A percentile compares a stretch with the other conserved stretches of the same genome.
These are phyloP conservation scores for Lissonota sp. DNA, from an alignment of 2,888 invertebrate genomes.

Conservation along the genomic window DNA sequence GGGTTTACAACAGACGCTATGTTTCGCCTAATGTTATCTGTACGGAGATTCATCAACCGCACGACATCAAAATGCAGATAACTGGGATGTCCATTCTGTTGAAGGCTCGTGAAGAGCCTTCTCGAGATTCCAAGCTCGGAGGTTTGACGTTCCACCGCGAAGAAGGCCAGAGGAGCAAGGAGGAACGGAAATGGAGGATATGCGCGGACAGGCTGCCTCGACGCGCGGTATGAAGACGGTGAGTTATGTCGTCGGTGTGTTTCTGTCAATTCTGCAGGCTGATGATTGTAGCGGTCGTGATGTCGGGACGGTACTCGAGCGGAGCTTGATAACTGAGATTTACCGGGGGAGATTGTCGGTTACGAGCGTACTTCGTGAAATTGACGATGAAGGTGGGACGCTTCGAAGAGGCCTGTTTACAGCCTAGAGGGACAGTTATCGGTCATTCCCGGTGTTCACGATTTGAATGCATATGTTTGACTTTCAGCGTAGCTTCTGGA, in stretches of 20 bases:
- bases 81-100: too few species aligned
- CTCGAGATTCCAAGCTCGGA: slow-evolving; percentile 35
- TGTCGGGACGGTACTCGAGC: background rate
- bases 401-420: background rate
- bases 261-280: slow-evolving; percentile 29
- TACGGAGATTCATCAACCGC: too few species aligned
- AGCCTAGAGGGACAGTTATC: background rate
- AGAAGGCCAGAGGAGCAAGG: background rate
- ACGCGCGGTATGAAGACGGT: slow-evolving; percentile 29
- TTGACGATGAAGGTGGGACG: background rate
- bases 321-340: background rate
- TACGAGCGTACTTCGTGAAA: background rate
- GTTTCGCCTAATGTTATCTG: too few species aligned
- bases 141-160: slow-evolving; percentile 44
- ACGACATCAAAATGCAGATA: too few species aligned
- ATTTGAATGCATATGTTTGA: background rate
- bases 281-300: slow-evolving; percentile 21
- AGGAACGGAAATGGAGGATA: slow-evolving; percentile 29
- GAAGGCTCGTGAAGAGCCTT: background rate
- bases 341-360: background rate
- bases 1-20: too few species aligned
- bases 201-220: slow-evolving; percentile 10
- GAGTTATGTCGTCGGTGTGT: slow-evolving; percentile 34
- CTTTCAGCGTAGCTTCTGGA: too few species aligned
- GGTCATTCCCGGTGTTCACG: background rate